Base-by-base conservation (phyloP, 1,140 invertebrate species). In the Calycopis cecrops region DNA sequence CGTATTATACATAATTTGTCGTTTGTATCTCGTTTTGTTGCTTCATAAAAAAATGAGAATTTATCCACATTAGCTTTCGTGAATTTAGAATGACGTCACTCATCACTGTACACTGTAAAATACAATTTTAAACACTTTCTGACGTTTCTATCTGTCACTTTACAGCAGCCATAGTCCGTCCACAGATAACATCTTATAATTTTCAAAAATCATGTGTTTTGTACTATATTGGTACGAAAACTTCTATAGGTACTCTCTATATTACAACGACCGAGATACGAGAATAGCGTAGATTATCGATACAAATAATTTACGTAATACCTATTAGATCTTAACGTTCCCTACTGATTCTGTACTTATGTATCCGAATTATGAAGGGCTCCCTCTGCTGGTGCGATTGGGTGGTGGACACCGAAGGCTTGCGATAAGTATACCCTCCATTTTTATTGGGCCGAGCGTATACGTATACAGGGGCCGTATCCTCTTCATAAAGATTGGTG, bases 341-440 rank as follows among this genome's bases (percentile, higher is more conserved):
- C 12, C 33, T 47, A 21, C 33, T 34, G 7, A 79, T 52, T 54
- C 65, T 76, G 57, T 84, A 75, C 48, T 79, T 81, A 53, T 82
- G 80, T 33, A 84, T 71, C 28, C 73, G 60, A 3, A 84, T 65
- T 37, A 84, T 66, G 35, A 81, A 62, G 0, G 80, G 80, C 16
- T 60, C 49, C 16, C 9, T 53, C 14, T 3, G 16, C 50, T 8
- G 35, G 12, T 9, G n/a, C 44, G 35, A 35, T 18, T 18, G 60
- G 62, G 35, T 65, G 40, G 61, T 49, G 49, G 60, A 48, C 17
- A 67, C 57, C 7, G 57, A 47, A 0, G 63, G 67, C 14, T 42
- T 63, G 59, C 71, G 65, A 57, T 84, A 80, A 1, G 71, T 55
- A 57, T 69, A 83, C 11, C 77, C 79, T 11, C 78, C 76, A 35